phyloP scores from a whole-genome alignment of 2,113 vertebrate genomes.

The Polyodon spathula region DNA sequence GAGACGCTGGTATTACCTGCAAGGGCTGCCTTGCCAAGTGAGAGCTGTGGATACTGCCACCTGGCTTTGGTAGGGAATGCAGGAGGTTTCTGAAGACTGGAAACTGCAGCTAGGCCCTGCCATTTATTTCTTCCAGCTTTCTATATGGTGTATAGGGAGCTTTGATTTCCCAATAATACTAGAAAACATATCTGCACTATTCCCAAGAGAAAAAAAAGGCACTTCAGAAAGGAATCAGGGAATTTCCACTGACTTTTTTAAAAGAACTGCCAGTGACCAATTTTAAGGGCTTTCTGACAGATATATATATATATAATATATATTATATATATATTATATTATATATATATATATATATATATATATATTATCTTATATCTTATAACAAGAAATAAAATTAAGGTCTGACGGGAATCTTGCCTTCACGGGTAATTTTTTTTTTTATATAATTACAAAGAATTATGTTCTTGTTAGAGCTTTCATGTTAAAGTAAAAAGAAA shows the following conservation, averaged over 20 bases:
- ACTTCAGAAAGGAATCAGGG: slow-evolving; percentile 47
- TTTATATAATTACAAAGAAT: slow-evolving; percentile 37
- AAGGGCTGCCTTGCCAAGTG: slow-evolving; percentile 10
- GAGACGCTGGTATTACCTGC: slow-evolving; percentile 20
- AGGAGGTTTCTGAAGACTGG: background rate
- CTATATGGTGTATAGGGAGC: slow-evolving; percentile 18
- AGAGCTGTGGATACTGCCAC: slow-evolving; percentile 24
- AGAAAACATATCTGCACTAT: slow-evolving; percentile 53
- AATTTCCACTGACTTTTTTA: slow-evolving; percentile 58
- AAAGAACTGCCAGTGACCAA: slow-evolving; percentile 40
- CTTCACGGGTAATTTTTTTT: slow-evolving; percentile 39
- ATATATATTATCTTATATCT: too few relatives aligned
- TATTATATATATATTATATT: too few relatives aligned
- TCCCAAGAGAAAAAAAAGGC: slow-evolving; percentile 36
- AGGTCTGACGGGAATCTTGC: slow-evolving; percentile 26
- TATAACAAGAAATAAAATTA: background rate
- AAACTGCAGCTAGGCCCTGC: slow-evolving; percentile 17
- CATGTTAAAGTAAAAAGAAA: slow-evolving; percentile 34
- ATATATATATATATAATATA: slow-evolving; percentile 5
- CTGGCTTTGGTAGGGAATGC: slow-evolving; percentile 1
- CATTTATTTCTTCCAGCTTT: slow-evolving; percentile 1
- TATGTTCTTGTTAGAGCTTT: slow-evolving; percentile 23
- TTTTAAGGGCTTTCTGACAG: too few relatives aligned
- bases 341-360: too few relatives aligned
- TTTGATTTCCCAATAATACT: slow-evolving; percentile 27